Percentiles rank a stretch among this genome's conserved stretches.
Evolutionary conservation across 1,140 invertebrate genomes (phyloP).

Genomic region (Drosophila murphyi): DNA sequence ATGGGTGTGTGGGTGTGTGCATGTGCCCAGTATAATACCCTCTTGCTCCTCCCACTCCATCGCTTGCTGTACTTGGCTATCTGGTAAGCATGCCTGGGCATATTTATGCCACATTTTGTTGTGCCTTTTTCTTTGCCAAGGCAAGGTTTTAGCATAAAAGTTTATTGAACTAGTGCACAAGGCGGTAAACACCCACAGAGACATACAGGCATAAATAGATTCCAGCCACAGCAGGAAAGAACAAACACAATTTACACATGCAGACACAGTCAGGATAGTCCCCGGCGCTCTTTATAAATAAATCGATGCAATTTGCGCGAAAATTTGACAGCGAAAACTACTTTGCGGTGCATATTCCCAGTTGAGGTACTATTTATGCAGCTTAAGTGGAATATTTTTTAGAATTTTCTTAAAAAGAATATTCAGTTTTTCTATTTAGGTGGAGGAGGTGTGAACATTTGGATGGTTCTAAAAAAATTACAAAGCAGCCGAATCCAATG

Average conservation of each 20-base stretch:
- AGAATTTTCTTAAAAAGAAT: background rate
- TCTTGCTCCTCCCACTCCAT: background rate
- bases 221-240: slow-evolving; percentile 4
- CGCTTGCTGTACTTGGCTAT: slow-evolving; percentile 42
- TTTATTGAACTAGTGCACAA: slow-evolving; percentile 72
- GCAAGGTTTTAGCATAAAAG: slow-evolving; percentile 79
- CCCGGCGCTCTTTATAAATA: slow-evolving; percentile 14
- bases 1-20: too few species aligned
- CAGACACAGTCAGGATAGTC: slow-evolving; percentile 5
- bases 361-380: background rate
- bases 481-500: too few species aligned
- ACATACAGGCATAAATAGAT: slow-evolving; percentile 16
- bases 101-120: slow-evolving; percentile 60
- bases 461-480: too few species aligned
- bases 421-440: too few species aligned
- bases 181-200: slow-evolving; percentile 34
- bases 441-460: too few species aligned
- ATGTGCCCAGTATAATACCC: slow-evolving; percentile 34
- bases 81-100: slow-evolving; percentile 63
- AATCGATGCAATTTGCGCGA: slow-evolving; percentile 28
- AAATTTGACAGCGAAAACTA: slow-evolving; percentile 34
- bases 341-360: slow-evolving; percentile 7
- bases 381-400: background rate
- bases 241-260: background rate
- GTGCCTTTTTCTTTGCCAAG: slow-evolving; percentile 22